phyloP scores from a whole-genome alignment of 1,140 invertebrate genomes.

The Oryctes rhinoceros region DNA sequence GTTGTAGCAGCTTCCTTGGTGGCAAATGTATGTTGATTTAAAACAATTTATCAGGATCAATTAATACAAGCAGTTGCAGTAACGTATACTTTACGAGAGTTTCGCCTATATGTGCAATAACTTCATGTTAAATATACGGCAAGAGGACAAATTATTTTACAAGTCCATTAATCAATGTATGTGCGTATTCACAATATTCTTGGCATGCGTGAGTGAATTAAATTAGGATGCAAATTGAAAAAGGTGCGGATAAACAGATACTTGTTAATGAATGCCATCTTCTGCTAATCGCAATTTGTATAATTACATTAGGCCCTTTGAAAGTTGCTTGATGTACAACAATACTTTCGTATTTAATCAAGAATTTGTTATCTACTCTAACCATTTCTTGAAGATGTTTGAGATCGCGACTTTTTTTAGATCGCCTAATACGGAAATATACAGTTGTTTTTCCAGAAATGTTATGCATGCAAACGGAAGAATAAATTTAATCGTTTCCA shows the following conservation, averaged over 20 bases:
- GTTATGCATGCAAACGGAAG: no score
- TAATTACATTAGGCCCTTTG: no score
- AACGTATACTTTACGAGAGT: neutral
- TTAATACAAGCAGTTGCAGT: slow-evolving; percentile 22
- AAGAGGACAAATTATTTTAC: slow-evolving; percentile 31
- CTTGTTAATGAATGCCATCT: neutral
- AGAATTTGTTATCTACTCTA: no score
- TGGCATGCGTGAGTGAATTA: neutral
- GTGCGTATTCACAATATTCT: neutral
- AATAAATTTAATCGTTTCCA: no score
- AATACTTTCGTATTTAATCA: no score
- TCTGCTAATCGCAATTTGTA: neutral
- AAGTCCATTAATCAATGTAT: neutral
- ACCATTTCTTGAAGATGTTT: no score
- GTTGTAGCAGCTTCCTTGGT: slow-evolving; percentile 27
- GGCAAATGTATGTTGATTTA: slow-evolving; percentile 27
- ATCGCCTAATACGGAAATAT: no score
- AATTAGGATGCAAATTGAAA: slow-evolving; percentile 35
- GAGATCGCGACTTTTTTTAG: no score
- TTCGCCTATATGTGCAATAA: slow-evolving; percentile 6
- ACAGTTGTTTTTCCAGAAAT: no score
- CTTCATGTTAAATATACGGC: slow-evolving; percentile 12
- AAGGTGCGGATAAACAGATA: slow-evolving; percentile 7
- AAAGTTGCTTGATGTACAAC: no score
- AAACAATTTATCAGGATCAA: slow-evolving; percentile 28